phyloP scores from a whole-genome alignment of 2,797 vertebrate species.

The Diglossa cyanea region DNA sequence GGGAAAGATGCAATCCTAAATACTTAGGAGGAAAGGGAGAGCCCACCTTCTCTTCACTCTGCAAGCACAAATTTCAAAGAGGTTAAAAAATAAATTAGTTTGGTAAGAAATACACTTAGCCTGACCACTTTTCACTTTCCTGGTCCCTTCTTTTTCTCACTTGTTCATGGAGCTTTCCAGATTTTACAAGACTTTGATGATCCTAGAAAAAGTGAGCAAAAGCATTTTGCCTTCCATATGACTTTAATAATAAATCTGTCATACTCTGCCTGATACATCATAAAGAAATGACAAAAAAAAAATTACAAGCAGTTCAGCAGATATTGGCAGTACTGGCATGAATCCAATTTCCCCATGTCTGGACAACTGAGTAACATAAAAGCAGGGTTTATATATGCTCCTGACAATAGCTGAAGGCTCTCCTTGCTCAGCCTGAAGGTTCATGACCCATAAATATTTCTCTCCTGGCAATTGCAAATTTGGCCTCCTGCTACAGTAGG shows the following conservation, averaged over 20 bases:
- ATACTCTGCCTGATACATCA: not conserved
- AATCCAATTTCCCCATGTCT: constrained; percentile 13
- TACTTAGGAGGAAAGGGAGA: not conserved
- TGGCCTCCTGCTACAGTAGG: constrained; percentile 10
- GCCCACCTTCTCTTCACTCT: not conserved
- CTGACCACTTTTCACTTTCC: not conserved
- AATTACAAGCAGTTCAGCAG: not conserved
- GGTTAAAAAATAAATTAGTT: not conserved
- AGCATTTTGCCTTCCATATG: not conserved
- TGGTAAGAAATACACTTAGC: not conserved
- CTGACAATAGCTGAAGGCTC: constrained; percentile 34
- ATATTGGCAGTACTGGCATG: constrained; percentile 1
- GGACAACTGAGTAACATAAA: constrained; percentile 6
- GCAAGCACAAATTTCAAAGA: not conserved
- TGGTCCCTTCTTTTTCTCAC: not conserved
- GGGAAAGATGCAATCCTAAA: not conserved
- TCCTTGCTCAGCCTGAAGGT: constrained; percentile 43
- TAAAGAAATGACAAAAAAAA: not conserved
- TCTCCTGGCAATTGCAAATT: constrained; percentile 33
- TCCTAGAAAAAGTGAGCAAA: not conserved
- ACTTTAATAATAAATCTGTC: constrained; percentile 28
- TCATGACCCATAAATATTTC: constrained; percentile 59
- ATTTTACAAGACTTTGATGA: not conserved
- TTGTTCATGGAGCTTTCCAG: not conserved
- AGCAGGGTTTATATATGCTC: constrained; percentile 17